Evolutionary conservation across 1,140 invertebrate genomes (phyloP).

Genomic region (Nasonia vitripennis): DNA sequence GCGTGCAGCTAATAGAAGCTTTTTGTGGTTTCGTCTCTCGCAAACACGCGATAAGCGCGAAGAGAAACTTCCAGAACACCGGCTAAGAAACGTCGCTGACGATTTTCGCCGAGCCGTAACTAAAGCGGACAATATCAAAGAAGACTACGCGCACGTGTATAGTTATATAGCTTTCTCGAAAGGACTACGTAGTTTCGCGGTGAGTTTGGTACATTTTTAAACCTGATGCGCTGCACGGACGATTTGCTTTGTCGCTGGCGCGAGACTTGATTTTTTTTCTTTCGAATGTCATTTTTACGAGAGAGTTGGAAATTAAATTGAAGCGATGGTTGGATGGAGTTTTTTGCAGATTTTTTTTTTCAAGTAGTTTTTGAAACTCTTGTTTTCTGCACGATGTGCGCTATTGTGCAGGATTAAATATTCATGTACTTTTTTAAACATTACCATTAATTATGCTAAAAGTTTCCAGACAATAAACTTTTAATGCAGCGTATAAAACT

Average conservation of each 20-base stretch:
- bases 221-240: not conserved
- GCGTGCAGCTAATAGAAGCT: slow-evolving; percentile 40
- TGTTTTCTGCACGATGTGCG: too few species aligned
- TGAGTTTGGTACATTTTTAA: not conserved
- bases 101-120: slow-evolving; percentile 11
- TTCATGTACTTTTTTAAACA: too few species aligned
- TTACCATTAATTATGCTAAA: too few species aligned
- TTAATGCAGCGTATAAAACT: too few species aligned
- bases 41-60: slow-evolving; percentile 17
- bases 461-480: too few species aligned
- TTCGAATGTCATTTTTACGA: too few species aligned
- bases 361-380: not conserved
- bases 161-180: not conserved
- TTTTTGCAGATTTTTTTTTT: not conserved
- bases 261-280: not conserved
- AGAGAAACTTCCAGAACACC: slow-evolving; percentile 10
- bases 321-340: not conserved
- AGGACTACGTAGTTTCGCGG: not conserved
- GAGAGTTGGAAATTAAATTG: too few species aligned
- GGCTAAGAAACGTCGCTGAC: not conserved
- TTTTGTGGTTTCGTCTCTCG: slow-evolving; percentile 31
- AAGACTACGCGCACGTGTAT: not conserved
- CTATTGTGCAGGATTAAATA: too few species aligned
- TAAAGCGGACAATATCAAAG: not conserved
- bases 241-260: not conserved